Evolutionary conservation across 2,888 invertebrate genomes (phyloP).

Genomic region (Bombyx huttoni): DNA sequence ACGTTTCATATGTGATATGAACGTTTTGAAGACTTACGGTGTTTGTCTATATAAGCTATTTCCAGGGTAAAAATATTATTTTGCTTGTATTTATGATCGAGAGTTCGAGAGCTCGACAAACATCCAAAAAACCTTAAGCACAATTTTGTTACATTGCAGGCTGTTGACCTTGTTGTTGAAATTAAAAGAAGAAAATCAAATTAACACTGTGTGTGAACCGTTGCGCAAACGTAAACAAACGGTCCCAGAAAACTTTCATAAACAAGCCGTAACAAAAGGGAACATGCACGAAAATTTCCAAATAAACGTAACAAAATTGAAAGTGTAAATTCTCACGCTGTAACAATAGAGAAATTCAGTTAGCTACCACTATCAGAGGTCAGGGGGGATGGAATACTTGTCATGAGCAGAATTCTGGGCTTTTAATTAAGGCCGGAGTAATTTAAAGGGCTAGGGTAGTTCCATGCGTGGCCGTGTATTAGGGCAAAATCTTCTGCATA

Average conservation of each 20-base stretch:
- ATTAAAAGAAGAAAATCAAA: not conserved
- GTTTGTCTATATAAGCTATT: no score
- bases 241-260: not conserved
- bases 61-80: no score
- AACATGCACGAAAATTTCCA: not conserved
- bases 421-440: conserved; percentile 69
- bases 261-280: not conserved
- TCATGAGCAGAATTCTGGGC: conserved; percentile 67
- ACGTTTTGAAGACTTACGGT: no score
- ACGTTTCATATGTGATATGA: no score
- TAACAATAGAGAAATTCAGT: conserved; percentile 37
- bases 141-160: not conserved
- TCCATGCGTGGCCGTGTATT: conserved; percentile 50
- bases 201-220: not conserved
- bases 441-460: conserved; percentile 54
- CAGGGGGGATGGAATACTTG: conserved; percentile 56
- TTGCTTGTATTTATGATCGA: no score
- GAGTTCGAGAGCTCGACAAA: no score
- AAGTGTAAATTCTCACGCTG: conserved; percentile 15
- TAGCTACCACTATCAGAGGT: conserved; percentile 43
- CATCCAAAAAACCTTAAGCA: no score
- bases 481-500: conserved; percentile 63
- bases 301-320: conserved; percentile 11
- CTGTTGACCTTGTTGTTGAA: not conserved
- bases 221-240: not conserved